phyloP scores from a whole-genome alignment of 2,113 vertebrate species.

The Hyperoodon ampullatus region DNA sequence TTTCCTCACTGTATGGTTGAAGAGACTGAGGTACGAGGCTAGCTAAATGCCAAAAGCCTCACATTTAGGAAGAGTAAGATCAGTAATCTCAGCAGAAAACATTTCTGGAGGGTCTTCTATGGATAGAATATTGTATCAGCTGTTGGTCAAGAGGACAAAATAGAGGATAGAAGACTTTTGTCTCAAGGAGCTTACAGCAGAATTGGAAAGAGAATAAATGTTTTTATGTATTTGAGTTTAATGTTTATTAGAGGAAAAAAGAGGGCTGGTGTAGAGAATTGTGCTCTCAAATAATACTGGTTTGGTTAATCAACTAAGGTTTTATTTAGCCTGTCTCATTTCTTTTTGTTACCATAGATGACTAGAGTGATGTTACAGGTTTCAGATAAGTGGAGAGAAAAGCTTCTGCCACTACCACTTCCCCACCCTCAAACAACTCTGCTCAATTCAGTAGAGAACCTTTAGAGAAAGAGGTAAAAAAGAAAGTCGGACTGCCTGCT shows the following conservation, averaged over 20 bases:
- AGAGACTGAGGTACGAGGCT: background rate
- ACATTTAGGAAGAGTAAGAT: background rate
- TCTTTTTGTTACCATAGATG: background rate
- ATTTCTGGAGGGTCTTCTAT: background rate
- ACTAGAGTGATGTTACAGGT: background rate
- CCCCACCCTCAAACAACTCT: background rate
- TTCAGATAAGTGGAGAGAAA: background rate
- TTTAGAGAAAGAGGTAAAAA: background rate
- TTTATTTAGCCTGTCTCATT: background rate
- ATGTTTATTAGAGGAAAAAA: background rate
- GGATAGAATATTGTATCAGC: background rate
- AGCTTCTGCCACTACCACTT: background rate
- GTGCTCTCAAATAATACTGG: background rate
- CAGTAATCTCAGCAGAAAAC: background rate
- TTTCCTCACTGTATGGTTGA: background rate
- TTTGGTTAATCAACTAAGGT: background rate
- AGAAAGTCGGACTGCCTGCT: background rate
- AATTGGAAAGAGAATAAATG: background rate
- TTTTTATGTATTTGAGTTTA: background rate
- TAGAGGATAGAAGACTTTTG: background rate
- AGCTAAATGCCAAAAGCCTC: background rate
- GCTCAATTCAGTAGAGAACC: background rate
- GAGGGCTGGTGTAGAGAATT: background rate
- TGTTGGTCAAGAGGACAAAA: background rate
- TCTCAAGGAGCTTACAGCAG: background rate